phyloP scores from a whole-genome alignment of 2,113 vertebrate species.

The Sphyrna mokarran region DNA sequence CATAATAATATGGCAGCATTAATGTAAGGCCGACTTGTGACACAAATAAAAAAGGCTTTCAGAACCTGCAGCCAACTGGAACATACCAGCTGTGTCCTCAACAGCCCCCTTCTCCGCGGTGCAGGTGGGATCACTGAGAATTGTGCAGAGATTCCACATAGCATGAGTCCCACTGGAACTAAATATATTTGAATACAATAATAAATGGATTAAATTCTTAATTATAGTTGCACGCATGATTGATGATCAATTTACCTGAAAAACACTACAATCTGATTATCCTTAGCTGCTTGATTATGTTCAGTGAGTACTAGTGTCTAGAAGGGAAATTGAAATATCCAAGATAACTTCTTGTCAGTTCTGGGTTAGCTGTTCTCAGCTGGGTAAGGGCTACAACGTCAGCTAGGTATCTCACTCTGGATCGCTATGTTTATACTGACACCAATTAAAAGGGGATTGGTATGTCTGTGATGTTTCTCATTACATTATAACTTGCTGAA shows the following conservation, averaged over 20 bases:
- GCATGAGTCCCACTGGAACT: neutral
- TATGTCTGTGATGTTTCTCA: neutral
- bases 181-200: neutral
- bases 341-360: neutral
- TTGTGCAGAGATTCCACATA: neutral
- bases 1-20: too few species aligned
- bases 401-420: neutral
- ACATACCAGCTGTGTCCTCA: neutral
- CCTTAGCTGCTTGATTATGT: neutral
- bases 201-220: neutral
- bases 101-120: neutral
- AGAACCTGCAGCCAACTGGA: neutral
- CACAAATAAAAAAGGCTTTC: neutral
- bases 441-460: neutral
- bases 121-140: neutral
- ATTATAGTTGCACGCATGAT: neutral
- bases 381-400: neutral
- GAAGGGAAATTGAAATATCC: neutral
- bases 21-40: too few species aligned
- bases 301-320: neutral
- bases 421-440: neutral
- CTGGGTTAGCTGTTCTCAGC: neutral
- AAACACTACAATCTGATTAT: neutral
- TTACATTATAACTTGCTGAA: neutral
- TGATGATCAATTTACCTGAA: neutral